Conservation (phyloP, 2,888 invertebrate genomes). For the Hylaea fasciaria region DNA sequence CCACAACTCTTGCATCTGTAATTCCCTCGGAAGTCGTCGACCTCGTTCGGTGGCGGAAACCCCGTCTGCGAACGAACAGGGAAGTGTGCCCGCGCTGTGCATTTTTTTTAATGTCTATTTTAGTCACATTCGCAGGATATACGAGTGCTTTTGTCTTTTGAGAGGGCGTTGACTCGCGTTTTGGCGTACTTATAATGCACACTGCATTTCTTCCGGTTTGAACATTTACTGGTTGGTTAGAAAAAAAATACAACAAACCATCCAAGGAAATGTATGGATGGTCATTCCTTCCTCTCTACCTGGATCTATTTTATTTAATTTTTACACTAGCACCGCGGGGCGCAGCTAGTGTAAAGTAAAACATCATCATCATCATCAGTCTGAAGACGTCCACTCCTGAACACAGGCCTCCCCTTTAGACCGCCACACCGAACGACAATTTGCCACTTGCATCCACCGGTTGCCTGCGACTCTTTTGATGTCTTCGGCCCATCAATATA, state of each 20-base stretch:
- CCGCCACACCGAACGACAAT: no score
- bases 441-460: no score
- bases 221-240: slow-evolving; percentile 11
- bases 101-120: slow-evolving; percentile 65
- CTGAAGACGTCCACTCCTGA: no score
- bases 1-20: slow-evolving; percentile 65
- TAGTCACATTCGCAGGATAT: slow-evolving; percentile 77
- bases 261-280: no score
- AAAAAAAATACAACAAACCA: neutral
- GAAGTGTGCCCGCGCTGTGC: slow-evolving; percentile 45
- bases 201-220: slow-evolving; percentile 41
- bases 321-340: no score
- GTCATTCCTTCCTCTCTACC: no score
- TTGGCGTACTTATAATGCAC: slow-evolving; percentile 35
- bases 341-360: no score
- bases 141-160: slow-evolving; percentile 51
- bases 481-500: no score
- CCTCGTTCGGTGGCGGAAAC: slow-evolving; percentile 65
- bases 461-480: no score
- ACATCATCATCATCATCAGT: no score
- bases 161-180: slow-evolving; percentile 53
- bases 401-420: no score
- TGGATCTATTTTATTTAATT: no score
- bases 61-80: slow-evolving; percentile 72
- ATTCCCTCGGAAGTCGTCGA: slow-evolving; percentile 61